Evolutionary conservation across 2,797 vertebrate genomes (phyloP).

Genomic region (Sciaenops ocellatus): DNA sequence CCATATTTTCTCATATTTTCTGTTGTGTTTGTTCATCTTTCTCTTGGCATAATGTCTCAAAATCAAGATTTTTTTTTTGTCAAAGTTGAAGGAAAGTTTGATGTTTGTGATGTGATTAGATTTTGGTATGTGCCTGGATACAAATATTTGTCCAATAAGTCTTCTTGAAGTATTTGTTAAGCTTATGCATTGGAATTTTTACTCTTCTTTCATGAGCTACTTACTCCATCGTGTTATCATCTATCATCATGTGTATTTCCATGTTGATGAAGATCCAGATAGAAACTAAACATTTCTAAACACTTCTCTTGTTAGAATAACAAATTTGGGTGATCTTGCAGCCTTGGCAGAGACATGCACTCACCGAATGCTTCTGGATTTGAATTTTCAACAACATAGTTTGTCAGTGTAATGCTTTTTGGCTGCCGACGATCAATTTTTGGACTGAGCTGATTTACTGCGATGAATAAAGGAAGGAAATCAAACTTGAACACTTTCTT

Average conservation of each 20-base stretch:
- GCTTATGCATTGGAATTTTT: background rate
- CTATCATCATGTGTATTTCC: background rate
- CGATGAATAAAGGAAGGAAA: background rate
- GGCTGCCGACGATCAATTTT: background rate
- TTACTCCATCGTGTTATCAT: background rate
- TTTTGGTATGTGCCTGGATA: background rate
- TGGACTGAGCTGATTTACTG: background rate
- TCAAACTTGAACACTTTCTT: background rate
- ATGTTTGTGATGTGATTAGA: too few relatives aligned
- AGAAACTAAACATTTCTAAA: slow-evolving; percentile 16
- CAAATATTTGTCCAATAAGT: background rate
- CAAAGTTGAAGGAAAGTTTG: background rate
- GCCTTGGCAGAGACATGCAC: background rate
- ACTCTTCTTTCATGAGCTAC: background rate
- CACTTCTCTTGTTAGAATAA: background rate
- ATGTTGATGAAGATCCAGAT: background rate
- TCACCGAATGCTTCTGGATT: slow-evolving; percentile 6
- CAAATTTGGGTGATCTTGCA: background rate
- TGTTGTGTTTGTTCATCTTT: slow-evolving; percentile 2
- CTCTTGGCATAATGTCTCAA: background rate
- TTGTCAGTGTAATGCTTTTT: slow-evolving; percentile 15
- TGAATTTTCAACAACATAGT: background rate
- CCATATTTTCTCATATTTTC: background rate
- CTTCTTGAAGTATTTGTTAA: background rate
- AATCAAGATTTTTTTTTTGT: background rate